Percentiles rank a stretch among this genome's conserved stretches.
Evolutionary conservation across 2,797 vertebrate genomes (phyloP).

Genomic region (Cetoscarus ocellatus): DNA sequence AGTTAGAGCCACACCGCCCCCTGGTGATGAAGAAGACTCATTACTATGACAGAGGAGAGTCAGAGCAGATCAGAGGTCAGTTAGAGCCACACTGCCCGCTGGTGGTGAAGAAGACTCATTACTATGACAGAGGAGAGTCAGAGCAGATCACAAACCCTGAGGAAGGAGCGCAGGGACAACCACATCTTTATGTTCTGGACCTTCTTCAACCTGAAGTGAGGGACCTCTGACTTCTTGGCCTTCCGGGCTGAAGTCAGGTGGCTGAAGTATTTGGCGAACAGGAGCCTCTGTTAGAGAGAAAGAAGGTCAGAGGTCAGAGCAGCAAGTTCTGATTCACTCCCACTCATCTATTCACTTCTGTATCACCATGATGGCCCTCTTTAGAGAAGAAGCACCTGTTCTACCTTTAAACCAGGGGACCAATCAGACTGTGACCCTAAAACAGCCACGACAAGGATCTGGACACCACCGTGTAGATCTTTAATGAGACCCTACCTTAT

Average conservation of each 20-base stretch:
- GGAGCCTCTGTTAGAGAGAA: constrained; percentile 87
- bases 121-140: neutral
- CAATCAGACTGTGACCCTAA: too few species aligned
- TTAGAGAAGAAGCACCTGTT: too few species aligned
- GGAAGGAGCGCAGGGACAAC: constrained; percentile 96
- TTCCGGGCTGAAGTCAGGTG: constrained; percentile 98
- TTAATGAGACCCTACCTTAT: too few species aligned
- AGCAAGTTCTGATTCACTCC: neutral
- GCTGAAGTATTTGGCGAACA: constrained; percentile 97
- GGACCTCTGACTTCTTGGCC: constrained; percentile 97
- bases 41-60: neutral
- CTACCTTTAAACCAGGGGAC: too few species aligned
- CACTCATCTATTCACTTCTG: too few species aligned
- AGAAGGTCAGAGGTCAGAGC: neutral
- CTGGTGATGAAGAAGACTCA: neutral
- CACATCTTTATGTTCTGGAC: constrained; percentile 99
- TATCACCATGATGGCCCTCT: too few species aligned
- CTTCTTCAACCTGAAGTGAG: constrained; percentile 98
- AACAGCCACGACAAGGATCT: too few species aligned
- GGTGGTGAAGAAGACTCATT: neutral
- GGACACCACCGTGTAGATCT: too few species aligned
- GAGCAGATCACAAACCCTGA: constrained; percentile 86
- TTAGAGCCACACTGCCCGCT: neutral
- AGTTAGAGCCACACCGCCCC: neutral
- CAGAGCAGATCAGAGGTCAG: constrained; percentile 15